These are phyloP conservation scores for Otolemur crassicaudatus DNA, from an alignment of 2,797 vertebrate genomes.

Conservation along the genomic window DNA sequence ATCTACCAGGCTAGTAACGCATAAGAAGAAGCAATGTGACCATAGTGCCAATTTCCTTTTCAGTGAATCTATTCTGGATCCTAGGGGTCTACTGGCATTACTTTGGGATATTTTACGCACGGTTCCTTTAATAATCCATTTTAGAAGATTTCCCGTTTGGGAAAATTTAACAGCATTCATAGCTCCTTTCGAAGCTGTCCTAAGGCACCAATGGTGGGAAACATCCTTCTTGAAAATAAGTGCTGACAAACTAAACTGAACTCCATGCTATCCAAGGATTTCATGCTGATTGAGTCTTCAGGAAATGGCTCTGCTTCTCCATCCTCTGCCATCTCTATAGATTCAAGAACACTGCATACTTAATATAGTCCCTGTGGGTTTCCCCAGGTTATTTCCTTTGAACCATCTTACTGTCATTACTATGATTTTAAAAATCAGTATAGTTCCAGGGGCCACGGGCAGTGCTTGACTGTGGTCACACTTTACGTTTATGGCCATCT, in stretches of 20 bases:
- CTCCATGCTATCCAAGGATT: background rate
- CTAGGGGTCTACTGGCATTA: background rate
- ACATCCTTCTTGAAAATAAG: conserved; percentile 11
- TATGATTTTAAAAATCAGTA: background rate
- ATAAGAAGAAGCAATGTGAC: background rate
- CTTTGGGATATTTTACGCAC: background rate
- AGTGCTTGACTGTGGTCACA: background rate
- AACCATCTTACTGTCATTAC: background rate
- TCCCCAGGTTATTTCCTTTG: background rate
- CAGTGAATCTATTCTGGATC: background rate
- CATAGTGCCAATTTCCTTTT: background rate
- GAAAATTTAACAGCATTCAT: background rate
- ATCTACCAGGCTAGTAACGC: background rate
- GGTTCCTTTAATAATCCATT: background rate
- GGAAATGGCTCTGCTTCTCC: conserved; percentile 53
- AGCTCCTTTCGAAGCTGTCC: background rate
- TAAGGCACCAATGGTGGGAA: background rate
- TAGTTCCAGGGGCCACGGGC: background rate
- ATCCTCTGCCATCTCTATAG: background rate
- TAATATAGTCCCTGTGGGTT: background rate
- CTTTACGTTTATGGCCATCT: background rate
- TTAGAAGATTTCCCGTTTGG: background rate
- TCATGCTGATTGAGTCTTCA: conserved; percentile 39
- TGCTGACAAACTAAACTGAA: background rate
- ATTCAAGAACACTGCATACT: background rate